These are phyloP conservation scores for Orchestes rusci DNA, from an alignment of 2,888 invertebrate species.

Conservation along the genomic window DNA sequence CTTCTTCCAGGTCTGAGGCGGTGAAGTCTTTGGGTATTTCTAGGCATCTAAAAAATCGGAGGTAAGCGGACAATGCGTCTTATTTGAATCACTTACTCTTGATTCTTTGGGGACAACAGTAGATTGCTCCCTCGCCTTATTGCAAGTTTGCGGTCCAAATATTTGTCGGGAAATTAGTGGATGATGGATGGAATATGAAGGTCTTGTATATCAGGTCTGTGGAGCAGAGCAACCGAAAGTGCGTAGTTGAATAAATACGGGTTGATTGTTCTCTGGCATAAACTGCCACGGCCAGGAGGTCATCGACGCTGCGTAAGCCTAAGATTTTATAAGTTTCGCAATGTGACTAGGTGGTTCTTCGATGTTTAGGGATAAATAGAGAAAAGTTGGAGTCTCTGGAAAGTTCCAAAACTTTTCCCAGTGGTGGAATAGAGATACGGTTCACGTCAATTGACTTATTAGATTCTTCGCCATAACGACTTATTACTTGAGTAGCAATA, in stretches of 20 bases:
- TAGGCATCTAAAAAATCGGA: slow-evolving; percentile 47
- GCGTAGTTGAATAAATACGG: slow-evolving; percentile 76
- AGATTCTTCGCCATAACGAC: slow-evolving; percentile 54
- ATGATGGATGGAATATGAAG: slow-evolving; percentile 65
- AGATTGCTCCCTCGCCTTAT: slow-evolving; percentile 61
- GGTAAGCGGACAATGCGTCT: slow-evolving; percentile 9
- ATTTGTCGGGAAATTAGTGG: slow-evolving; percentile 76
- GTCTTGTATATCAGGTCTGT: slow-evolving; percentile 63
- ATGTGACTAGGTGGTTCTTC: too few relatives aligned
- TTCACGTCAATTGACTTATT: slow-evolving; percentile 49
- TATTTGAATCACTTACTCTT: slow-evolving; percentile 8
- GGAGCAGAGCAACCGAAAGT: slow-evolving; percentile 66
- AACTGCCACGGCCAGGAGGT: slow-evolving; percentile 62
- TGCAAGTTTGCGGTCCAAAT: slow-evolving; percentile 67
- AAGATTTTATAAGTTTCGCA: too few relatives aligned
- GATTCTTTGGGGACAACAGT: slow-evolving; percentile 52
- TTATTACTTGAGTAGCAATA: slow-evolving; percentile 50
- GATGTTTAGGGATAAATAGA: slow-evolving; percentile 64
- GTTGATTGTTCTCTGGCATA: slow-evolving; percentile 69
- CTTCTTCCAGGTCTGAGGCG: slow-evolving; percentile 65
- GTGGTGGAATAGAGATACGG: slow-evolving; percentile 49
- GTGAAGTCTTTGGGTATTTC: slow-evolving; percentile 68
- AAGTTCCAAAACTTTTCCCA: slow-evolving; percentile 52
- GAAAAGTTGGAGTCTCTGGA: slow-evolving; percentile 62
- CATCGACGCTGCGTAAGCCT: too few relatives aligned